Evolutionary conservation across 2,888 invertebrate species (phyloP).

Genomic region (Melolontha melolontha): DNA sequence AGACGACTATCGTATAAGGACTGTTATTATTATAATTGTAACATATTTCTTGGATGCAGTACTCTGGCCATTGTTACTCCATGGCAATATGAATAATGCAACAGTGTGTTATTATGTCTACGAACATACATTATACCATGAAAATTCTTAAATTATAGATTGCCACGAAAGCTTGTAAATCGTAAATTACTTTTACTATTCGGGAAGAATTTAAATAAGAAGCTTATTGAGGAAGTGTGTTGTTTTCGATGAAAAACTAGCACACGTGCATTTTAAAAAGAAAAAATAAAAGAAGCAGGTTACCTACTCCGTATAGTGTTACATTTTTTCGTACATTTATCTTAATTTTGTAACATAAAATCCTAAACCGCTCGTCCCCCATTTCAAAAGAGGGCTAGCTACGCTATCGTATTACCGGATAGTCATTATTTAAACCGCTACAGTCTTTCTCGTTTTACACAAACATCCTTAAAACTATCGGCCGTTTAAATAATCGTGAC

Average conservation of each 20-base stretch:
- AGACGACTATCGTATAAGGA: conserved; percentile 35
- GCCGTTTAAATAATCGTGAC: conserved; percentile 58
- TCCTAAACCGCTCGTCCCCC: conserved; percentile 27
- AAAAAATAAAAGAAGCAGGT: not conserved
- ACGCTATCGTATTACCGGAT: conserved; percentile 47
- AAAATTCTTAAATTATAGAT: conserved; percentile 36
- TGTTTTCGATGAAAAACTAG: conserved; percentile 2
- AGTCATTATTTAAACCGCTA: conserved; percentile 49
- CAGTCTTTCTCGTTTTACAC: conserved; percentile 55
- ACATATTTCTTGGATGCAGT: conserved; percentile 37
- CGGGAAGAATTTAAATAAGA: not conserved
- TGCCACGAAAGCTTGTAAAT: not conserved
- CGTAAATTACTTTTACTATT: not conserved
- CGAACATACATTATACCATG: conserved; percentile 15
- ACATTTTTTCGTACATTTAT: conserved; percentile 25
- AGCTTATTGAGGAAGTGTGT: conserved; percentile 16
- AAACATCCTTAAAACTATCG: conserved; percentile 60
- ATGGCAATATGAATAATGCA: conserved; percentile 45
- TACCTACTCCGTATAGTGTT: conserved; percentile 22
- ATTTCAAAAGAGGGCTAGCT: conserved; percentile 29
- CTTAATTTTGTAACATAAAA: conserved; percentile 35
- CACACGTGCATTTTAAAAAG: conserved; percentile 5
- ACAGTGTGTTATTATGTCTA: conserved; percentile 15
- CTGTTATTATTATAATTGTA: conserved; percentile 43
- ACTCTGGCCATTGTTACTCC: conserved; percentile 28